Base-by-base conservation (phyloP, 2,888 invertebrate species). In the Drosophila mimetica region DNA sequence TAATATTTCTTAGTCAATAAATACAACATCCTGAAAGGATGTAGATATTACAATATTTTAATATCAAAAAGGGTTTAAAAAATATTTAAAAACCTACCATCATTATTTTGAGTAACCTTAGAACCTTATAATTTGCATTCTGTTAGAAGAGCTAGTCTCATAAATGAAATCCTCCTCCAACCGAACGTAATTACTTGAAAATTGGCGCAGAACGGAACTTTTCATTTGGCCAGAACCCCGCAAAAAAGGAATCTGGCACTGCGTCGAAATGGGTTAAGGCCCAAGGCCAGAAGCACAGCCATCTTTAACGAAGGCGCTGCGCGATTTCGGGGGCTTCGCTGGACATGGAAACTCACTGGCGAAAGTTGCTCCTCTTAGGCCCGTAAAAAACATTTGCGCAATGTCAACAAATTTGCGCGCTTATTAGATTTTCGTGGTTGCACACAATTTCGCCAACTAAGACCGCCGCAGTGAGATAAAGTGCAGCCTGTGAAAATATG, bases 361-460 rank as follows among this genome's bases (percentile, higher is more conserved):
- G 51, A 39, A 71, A 69, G 74, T 70, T 75, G 60, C 59, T 67
- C 57, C 64, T 65, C 53, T 59, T 81, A 67, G 80, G 78, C 60
- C 80, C 77, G 81, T 86, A 84, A 84, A 84, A 84, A 84, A 84
- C 86, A 86, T 86, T 85, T 85, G 84, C 84, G 87, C 87, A 82
- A 86, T 85, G 84, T 85, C 84, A 85, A 85, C 87, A 85, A 85
- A 85, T 85, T 85, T 85, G 84, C 82, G 82, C 85, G 84, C 84
- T 86, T 85, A 85, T 85, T 85, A 85, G 84, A 85, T 85, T 85
- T 85, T 85, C 87, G 87, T 85, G 84, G 84, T 80, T 80, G 85
- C 87, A 85, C 84, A 85, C 87, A 86, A 85, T 86, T 86, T 85
- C 84, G 87, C 84, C 84, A 86, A 85, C 87, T 82, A 85, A 80